phyloP scores from a whole-genome alignment of 2,888 invertebrate species.

The Dendrolimus houi region DNA sequence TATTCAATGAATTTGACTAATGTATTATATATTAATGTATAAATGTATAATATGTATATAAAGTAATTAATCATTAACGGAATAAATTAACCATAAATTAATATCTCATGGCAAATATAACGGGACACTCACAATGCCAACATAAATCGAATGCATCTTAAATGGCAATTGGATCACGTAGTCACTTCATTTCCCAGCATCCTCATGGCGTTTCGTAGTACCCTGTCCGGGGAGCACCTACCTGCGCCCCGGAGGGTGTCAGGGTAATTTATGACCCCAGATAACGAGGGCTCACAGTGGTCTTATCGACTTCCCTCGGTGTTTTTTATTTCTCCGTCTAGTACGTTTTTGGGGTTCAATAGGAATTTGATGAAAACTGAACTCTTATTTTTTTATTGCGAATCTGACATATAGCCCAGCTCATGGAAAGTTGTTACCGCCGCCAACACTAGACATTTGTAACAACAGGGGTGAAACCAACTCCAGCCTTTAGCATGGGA shows the following conservation, averaged over 20 bases:
- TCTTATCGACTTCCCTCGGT: conserved; percentile 65
- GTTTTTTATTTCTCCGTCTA: conserved; percentile 57
- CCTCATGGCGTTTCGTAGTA: conserved; percentile 51
- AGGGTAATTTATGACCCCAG: conserved; percentile 70
- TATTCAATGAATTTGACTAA: no score
- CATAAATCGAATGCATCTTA: conserved; percentile 63
- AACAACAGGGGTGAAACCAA: no score
- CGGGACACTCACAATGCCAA: conserved; percentile 36
- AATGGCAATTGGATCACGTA: conserved; percentile 76
- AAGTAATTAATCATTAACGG: no score
- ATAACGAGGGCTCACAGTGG: conserved; percentile 71
- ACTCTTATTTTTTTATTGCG: no score
- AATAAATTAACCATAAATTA: no score
- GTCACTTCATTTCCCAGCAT: conserved; percentile 68
- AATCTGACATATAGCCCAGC: no score
- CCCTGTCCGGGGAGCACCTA: conserved; percentile 43
- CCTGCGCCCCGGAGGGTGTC: conserved; percentile 66
- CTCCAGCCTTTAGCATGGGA: no score
- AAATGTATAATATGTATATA: no score
- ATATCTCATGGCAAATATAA: conserved; percentile 19
- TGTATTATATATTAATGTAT: no score
- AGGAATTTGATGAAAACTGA: not conserved
- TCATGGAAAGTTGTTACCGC: no score
- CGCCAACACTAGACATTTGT: no score
- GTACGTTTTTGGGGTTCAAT: conserved; percentile 32